phyloP scores from a whole-genome alignment of 1,140 invertebrate genomes.

The Chironomus tepperi region DNA sequence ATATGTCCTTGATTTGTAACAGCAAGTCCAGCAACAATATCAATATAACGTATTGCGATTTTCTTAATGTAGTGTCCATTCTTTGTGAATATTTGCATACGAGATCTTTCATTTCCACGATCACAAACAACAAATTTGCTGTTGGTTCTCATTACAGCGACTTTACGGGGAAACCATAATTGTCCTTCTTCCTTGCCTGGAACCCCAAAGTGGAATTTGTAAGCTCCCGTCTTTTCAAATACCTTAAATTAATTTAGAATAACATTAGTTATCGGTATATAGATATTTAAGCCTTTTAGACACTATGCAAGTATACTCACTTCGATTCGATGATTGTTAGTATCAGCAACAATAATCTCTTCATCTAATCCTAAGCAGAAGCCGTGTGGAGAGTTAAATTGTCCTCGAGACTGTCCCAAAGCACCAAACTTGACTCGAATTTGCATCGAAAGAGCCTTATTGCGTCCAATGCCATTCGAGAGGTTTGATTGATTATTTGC shows the following conservation, averaged over 20 bases:
- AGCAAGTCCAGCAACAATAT: slow-evolving; percentile 93
- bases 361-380: slow-evolving; percentile 91
- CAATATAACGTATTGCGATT: slow-evolving; percentile 86
- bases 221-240: slow-evolving; percentile 81
- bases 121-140: slow-evolving; percentile 94
- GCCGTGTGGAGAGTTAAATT: slow-evolving; percentile 94
- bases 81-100: slow-evolving; percentile 93
- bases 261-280: background rate
- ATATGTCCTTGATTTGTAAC: slow-evolving; percentile 85
- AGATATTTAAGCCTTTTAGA: background rate
- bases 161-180: slow-evolving; percentile 93
- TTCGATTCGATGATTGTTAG: slow-evolving; percentile 91
- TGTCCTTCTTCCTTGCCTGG: slow-evolving; percentile 92
- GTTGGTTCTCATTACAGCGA: slow-evolving; percentile 78
- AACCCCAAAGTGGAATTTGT: slow-evolving; percentile 82
- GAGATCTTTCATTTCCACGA: slow-evolving; percentile 87
- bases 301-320: slow-evolving; percentile 41
- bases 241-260: slow-evolving; percentile 45
- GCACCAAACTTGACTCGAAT: slow-evolving; percentile 89
- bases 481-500: slow-evolving; percentile 32
- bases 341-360: slow-evolving; percentile 92
- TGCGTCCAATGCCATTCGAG: slow-evolving; percentile 47
- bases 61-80: slow-evolving; percentile 84
- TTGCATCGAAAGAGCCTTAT: slow-evolving; percentile 72
- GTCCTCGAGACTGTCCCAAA: slow-evolving; percentile 78